A percentile compares a stretch with the other conserved stretches of the same genome.
Conservation (phyloP, 2,797 vertebrate species). For the Threskiornis aethiopicus region DNA sequence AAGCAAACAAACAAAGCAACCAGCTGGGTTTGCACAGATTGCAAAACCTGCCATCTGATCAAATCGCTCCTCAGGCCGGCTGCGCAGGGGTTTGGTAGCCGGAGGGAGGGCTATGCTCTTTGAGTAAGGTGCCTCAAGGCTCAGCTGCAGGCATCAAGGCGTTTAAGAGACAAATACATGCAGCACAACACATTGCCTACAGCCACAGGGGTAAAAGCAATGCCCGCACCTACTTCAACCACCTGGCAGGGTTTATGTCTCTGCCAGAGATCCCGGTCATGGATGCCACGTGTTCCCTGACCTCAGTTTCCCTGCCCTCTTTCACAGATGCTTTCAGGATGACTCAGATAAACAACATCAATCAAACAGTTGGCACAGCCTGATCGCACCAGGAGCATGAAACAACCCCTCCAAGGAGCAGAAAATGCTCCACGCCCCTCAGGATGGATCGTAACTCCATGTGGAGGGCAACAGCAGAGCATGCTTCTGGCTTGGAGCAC, state of each 20-base stretch:
- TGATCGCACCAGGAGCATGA: not conserved
- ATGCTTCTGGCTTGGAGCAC: not conserved
- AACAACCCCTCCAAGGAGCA: not conserved
- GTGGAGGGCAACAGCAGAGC: not conserved
- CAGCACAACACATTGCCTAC: not conserved
- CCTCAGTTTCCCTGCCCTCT: not conserved
- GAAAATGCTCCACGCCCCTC: not conserved
- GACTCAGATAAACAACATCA: slow-evolving; percentile 24
- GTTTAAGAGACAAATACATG: not conserved
- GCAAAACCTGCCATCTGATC: not conserved
- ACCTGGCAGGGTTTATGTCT: not conserved
- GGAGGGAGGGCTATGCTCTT: not conserved
- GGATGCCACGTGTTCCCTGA: not conserved
- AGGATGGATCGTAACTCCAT: accelerated
- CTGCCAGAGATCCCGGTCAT: not conserved
- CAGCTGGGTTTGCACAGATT: not conserved
- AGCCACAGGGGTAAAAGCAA: not conserved
- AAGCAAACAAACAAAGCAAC: not conserved
- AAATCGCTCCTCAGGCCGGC: not conserved
- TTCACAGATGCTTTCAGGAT: not conserved
- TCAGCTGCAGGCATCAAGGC: not conserved
- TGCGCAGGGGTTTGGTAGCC: not conserved
- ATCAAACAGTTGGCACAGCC: not conserved
- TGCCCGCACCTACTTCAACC: not conserved
- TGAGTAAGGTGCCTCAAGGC: not conserved